phyloP scores from a whole-genome alignment of 2,888 invertebrate genomes.

The Epinotia nisella region DNA sequence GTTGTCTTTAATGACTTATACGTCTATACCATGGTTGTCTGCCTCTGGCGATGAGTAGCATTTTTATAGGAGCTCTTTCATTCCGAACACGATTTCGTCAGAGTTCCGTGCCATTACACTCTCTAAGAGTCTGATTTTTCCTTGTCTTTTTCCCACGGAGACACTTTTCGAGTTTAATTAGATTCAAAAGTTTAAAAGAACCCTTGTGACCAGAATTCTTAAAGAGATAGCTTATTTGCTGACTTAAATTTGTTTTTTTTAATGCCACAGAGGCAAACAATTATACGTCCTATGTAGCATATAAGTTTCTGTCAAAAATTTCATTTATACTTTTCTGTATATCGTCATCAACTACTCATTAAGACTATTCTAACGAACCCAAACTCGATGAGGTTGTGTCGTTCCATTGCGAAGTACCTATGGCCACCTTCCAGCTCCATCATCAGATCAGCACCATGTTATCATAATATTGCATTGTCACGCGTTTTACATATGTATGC shows the following conservation, averaged over 20 bases:
- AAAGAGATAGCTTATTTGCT: neutral
- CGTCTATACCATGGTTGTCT: neutral
- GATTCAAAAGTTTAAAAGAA: slow-evolving; percentile 5
- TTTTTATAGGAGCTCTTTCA: slow-evolving; percentile 1
- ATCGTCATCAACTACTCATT: no score
- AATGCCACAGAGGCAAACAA: no score
- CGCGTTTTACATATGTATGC: no score
- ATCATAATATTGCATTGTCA: no score
- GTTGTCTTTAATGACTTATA: neutral
- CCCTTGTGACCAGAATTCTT: neutral
- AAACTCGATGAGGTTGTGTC: no score
- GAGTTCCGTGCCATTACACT: slow-evolving; percentile 24
- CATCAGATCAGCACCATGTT: no score
- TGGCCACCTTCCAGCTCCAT: no score
- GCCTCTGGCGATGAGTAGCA: neutral
- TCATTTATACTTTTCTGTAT: no score
- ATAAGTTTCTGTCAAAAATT: no score
- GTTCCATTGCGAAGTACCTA: no score
- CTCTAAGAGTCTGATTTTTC: slow-evolving; percentile 10
- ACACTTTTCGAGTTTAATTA: slow-evolving; percentile 18
- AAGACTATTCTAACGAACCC: no score
- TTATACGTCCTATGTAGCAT: no score
- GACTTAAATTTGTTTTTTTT: neutral
- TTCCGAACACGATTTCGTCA: slow-evolving; percentile 17
- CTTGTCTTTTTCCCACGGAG: neutral